Base-by-base conservation (phyloP, 2,888 invertebrate species). In the Ectemnius lituratus region DNA sequence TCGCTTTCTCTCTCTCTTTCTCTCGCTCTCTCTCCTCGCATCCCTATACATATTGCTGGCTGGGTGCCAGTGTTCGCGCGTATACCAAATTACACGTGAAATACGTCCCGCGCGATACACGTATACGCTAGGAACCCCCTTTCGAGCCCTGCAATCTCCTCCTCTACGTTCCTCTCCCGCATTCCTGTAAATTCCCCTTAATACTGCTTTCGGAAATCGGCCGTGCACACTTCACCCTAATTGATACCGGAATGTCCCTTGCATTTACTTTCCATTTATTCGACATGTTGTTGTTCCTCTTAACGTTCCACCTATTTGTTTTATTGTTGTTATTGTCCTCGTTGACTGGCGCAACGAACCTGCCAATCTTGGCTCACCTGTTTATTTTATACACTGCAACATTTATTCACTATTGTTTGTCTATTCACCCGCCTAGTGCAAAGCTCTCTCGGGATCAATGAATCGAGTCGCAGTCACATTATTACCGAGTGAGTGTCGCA, bases 11-110 rank as follows among this genome's bases (percentile, higher is more conserved):
- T 23, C 23, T 23, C 23, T 23, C 23, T 23, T 3, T 23, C 23
- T 23, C 23, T 23, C 23, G 2, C 23, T 23, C 23, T 23, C 23
- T 23, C 6, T 37, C 8, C 3, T 6, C 37, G 37, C 37, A 69
- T 75, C 70, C 75, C 78, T 65, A 72, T 77, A 77, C 71, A 77
- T 65, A 74, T 69, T 62, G 73, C 62, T 77, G 77, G 77, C 77
- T 37, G 0, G 4, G 16, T 14, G 77, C 76, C 77, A 73, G 61
- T 68, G 74, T 76, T 79, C 73, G 56, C 72, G 67, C 74, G 72
- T 76, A 77, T 67, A 75, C 75, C 78, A 65, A 80, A 82, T 82
- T 81, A 78, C 78, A 71, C 69, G 76, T 67, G 70, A 76, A 76
- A 78, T 78, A 78, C 70, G 73, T 61, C 59, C 73, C 65, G 71